Evolutionary conservation across 1,140 invertebrate species (phyloP).

Genomic region (Hyles euphorbiae): DNA sequence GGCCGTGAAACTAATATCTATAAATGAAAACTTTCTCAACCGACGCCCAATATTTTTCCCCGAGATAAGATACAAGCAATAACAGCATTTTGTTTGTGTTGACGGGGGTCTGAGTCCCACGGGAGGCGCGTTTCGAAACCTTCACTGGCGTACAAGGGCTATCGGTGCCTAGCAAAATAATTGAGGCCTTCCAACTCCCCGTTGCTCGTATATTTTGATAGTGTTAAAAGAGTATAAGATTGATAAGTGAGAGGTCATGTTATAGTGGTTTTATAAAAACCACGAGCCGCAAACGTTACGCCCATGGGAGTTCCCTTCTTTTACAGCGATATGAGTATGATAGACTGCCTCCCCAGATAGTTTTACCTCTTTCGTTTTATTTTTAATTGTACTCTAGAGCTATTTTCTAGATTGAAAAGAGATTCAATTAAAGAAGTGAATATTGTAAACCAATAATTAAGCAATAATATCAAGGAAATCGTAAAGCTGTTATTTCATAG

Average conservation of each 20-base stretch:
- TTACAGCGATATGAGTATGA: constrained; percentile 37
- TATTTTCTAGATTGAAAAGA: no score
- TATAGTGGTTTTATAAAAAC: constrained; percentile 25
- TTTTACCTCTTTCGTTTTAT: neutral
- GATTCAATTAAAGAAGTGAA: no score
- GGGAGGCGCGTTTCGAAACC: constrained; percentile 47
- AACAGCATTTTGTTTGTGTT: constrained; percentile 67
- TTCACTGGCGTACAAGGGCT: constrained; percentile 51
- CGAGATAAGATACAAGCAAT: constrained; percentile 63
- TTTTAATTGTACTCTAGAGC: neutral
- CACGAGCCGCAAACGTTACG: constrained; percentile 36
- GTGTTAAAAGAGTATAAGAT: no score
- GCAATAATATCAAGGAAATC: no score
- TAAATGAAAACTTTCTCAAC: constrained; percentile 41
- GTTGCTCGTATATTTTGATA: constrained; percentile 12
- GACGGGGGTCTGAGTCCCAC: constrained; percentile 51
- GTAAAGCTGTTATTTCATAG: no score
- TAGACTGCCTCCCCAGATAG: constrained; percentile 26
- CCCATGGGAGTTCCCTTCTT: constrained; percentile 37
- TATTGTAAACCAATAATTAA: no score
- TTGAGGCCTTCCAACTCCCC: constrained; percentile 8
- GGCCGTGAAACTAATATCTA: constrained; percentile 21
- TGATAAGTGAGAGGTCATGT: constrained; percentile 19
- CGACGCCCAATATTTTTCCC: constrained; percentile 49
- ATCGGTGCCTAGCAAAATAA: constrained; percentile 25